Conservation (phyloP, 2,888 invertebrate genomes). For the Lochmaea capreae region DNA sequence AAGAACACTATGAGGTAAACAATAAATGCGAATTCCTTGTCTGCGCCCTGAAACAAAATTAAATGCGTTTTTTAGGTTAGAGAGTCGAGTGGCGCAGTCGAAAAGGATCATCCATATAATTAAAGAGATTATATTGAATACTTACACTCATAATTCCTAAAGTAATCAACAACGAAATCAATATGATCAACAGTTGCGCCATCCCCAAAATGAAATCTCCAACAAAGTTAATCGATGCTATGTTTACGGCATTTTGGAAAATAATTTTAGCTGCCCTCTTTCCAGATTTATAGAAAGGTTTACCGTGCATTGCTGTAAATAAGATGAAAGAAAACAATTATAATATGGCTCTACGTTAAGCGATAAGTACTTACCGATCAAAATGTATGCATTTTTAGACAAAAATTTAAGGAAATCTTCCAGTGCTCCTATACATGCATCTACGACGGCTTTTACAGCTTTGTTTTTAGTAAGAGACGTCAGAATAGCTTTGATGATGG, state of each 20-base stretch:
- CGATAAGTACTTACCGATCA: slow-evolving; percentile 48
- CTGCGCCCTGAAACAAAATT: slow-evolving; percentile 29
- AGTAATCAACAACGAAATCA: slow-evolving; percentile 45
- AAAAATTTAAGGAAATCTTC: slow-evolving; percentile 52
- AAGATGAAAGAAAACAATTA: not conserved
- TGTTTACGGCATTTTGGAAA: slow-evolving; percentile 50
- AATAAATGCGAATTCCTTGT: slow-evolving; percentile 9
- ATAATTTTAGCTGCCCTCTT: slow-evolving; percentile 54
- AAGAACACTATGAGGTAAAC: slow-evolving; percentile 41
- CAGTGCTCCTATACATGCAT: slow-evolving; percentile 39
- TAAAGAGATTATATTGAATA: not conserved
- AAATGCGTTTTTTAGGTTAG: no score
- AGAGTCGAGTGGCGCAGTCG: not conserved
- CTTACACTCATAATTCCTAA: slow-evolving; percentile 45
- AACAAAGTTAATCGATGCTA: slow-evolving; percentile 52
- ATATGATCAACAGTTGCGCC: slow-evolving; percentile 48
- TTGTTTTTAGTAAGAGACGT: slow-evolving; percentile 43
- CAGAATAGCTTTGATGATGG: slow-evolving; percentile 47
- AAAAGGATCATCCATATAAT: no score
- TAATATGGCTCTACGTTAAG: no score
- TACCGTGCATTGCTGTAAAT: slow-evolving; percentile 56
- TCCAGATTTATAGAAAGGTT: slow-evolving; percentile 54
- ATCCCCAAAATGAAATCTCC: slow-evolving; percentile 54
- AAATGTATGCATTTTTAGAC: slow-evolving; percentile 55
- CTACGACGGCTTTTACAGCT: slow-evolving; percentile 38